Conservation (phyloP, 2,888 invertebrate species). For the Napeogenes inachia region DNA sequence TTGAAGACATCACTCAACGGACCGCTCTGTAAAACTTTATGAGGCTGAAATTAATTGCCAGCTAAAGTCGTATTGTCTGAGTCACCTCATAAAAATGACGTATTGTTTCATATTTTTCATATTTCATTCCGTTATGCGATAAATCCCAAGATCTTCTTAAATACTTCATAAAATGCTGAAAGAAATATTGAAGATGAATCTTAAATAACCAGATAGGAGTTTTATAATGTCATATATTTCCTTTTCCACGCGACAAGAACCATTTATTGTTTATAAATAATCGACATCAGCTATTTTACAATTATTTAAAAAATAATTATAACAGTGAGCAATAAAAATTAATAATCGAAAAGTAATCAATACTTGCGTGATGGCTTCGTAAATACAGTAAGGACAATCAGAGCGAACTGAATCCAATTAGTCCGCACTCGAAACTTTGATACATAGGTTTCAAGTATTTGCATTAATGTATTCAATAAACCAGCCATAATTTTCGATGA, state of each 20-base stretch:
- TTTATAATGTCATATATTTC: too few relatives aligned
- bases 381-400: too few relatives aligned
- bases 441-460: slow-evolving; percentile 8
- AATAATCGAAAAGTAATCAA: too few relatives aligned
- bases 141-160: background rate
- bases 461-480: too few relatives aligned
- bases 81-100: slow-evolving; percentile 17
- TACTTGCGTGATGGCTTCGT: too few relatives aligned
- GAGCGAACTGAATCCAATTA: slow-evolving; percentile 13
- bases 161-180: background rate
- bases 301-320: too few relatives aligned
- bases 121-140: background rate
- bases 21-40: slow-evolving; percentile 24
- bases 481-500: too few relatives aligned
- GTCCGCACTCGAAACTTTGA: slow-evolving; percentile 12
- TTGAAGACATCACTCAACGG: too few relatives aligned
- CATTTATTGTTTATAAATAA: too few relatives aligned
- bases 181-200: background rate
- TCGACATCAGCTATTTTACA: too few relatives aligned
- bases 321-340: too few relatives aligned
- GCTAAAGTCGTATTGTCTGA: slow-evolving; percentile 14
- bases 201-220: background rate
- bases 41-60: slow-evolving; percentile 21
- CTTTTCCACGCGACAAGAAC: too few relatives aligned
- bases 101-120: slow-evolving; percentile 5